Percentiles rank a stretch among this genome's conserved stretches.
phyloP scores from a whole-genome alignment of 2,888 invertebrate genomes.

The Habroteleia sp. region DNA sequence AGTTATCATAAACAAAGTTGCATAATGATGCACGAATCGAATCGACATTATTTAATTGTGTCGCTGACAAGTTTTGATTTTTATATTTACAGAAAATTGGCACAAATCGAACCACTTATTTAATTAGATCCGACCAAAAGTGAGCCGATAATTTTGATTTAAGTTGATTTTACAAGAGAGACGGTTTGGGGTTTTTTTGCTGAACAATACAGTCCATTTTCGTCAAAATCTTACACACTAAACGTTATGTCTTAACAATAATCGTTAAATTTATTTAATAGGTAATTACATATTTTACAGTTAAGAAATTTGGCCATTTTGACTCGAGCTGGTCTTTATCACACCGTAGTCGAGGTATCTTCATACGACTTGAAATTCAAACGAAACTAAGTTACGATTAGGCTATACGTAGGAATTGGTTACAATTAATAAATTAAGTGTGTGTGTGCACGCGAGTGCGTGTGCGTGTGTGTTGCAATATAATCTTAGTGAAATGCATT shows the following conservation, averaged over 20 bases:
- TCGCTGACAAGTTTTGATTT: slow-evolving; percentile 22
- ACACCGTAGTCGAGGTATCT: slow-evolving; percentile 31
- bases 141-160: slow-evolving; percentile 18
- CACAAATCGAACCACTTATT: slow-evolving; percentile 44
- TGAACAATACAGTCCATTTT: slow-evolving; percentile 7
- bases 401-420: not conserved
- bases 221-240: slow-evolving; percentile 12
- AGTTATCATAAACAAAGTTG: too few relatives aligned
- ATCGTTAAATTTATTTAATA: slow-evolving; percentile 27
- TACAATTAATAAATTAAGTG: slow-evolving; percentile 15
- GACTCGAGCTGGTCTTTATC: slow-evolving; percentile 40
- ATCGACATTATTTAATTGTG: slow-evolving; percentile 24
- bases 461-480: too few relatives aligned
- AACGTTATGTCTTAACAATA: slow-evolving; percentile 30
- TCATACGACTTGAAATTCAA: slow-evolving; percentile 6
- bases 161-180: too few relatives aligned
- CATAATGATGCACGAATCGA: slow-evolving; percentile 2
- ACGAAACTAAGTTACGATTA: not conserved
- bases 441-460: too few relatives aligned
- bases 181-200: slow-evolving; percentile 3
- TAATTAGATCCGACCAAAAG: slow-evolving; percentile 15
- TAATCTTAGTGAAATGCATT: too few relatives aligned
- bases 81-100: slow-evolving; percentile 53
- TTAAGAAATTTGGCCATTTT: slow-evolving; percentile 55
- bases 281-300: slow-evolving; percentile 48